These are phyloP conservation scores for Peromyscus aztecus DNA, from an alignment of 2,797 vertebrate species.

Conservation along the genomic window DNA sequence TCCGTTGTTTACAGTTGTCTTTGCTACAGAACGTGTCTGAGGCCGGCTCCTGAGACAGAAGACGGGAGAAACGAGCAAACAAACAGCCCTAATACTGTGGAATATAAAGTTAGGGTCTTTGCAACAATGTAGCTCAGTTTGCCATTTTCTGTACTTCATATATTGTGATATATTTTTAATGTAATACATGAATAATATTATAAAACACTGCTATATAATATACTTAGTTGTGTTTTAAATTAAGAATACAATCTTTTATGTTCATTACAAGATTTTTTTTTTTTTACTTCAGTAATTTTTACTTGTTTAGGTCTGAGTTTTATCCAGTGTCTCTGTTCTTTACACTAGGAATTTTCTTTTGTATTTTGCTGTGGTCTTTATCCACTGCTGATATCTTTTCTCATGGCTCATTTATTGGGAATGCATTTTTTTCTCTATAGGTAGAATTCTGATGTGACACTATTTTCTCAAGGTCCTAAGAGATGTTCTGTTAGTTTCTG, in stretches of 20 bases:
- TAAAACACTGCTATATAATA: not conserved
- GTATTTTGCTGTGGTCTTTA: not conserved
- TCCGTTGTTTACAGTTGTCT: not conserved
- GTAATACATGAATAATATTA: not conserved
- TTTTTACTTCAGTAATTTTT: not conserved
- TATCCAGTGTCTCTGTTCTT: not conserved
- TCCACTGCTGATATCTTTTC: not conserved
- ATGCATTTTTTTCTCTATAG: not conserved
- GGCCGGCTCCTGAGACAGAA: not conserved
- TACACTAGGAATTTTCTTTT: not conserved
- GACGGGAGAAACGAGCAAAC: not conserved
- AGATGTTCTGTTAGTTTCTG: not conserved
- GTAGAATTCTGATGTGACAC: not conserved
- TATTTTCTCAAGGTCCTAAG: not conserved
- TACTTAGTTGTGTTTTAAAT: conserved; percentile 5
- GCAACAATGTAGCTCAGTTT: not conserved
- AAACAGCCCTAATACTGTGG: not conserved
- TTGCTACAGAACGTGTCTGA: not conserved
- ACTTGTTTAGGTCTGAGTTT: not conserved
- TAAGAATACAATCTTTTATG: not conserved
- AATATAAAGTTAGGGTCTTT: not conserved
- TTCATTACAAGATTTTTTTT: not conserved
- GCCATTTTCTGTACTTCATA: not conserved
- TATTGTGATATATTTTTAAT: not conserved
- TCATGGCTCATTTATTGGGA: not conserved